phyloP scores from a whole-genome alignment of 2,113 vertebrate genomes.

The Eidolon helvum region DNA sequence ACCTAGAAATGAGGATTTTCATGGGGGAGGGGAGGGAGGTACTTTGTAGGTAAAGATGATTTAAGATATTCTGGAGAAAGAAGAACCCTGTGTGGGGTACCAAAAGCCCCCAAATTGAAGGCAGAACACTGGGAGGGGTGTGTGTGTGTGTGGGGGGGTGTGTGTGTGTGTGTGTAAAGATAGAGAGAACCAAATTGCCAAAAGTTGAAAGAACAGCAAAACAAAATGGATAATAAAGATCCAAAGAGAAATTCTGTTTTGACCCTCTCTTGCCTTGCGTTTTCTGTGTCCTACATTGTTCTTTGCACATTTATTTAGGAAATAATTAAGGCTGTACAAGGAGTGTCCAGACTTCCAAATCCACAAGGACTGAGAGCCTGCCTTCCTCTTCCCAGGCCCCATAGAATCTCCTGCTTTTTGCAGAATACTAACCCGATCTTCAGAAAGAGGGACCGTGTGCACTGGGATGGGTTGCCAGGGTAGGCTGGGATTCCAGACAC shows the following conservation, averaged over 20 bases:
- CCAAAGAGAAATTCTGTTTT: background rate
- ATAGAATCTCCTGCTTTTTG: background rate
- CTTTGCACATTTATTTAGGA: background rate
- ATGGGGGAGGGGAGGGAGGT: no score
- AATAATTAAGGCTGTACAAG: background rate
- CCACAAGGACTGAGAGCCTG: background rate
- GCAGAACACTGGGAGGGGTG: background rate
- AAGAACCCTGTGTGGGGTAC: background rate
- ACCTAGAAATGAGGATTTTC: background rate
- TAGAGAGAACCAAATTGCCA: background rate
- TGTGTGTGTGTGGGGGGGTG: no score
- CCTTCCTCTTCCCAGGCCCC: background rate
- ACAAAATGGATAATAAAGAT: background rate
- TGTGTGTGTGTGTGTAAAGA: background rate
- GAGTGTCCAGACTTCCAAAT: background rate
- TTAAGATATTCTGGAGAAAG: background rate
- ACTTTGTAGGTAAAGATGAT: background rate
- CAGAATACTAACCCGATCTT: conserved; percentile 85
- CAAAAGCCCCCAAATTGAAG: background rate
- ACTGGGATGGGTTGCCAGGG: conserved; percentile 93
- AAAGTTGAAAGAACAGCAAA: background rate
- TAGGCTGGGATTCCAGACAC: conserved; percentile 84
- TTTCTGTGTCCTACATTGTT: background rate
- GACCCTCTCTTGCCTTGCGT: background rate
- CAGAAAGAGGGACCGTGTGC: conserved; percentile 85